A percentile compares a stretch with the other conserved stretches of the same genome.
phyloP scores from a whole-genome alignment of 1,140 invertebrate genomes.

The Drosophila quadrilineata region DNA sequence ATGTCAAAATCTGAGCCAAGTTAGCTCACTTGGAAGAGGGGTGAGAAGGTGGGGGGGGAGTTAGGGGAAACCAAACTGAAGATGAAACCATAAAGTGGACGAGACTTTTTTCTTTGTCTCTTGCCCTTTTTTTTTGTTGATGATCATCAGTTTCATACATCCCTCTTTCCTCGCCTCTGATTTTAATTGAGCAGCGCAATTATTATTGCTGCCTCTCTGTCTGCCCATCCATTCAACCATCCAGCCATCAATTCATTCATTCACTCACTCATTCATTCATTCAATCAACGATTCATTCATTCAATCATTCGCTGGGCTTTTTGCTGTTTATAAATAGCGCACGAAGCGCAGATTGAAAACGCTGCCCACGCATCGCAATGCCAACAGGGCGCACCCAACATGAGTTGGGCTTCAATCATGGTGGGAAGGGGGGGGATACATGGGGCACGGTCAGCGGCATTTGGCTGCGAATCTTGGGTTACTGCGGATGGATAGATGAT shows the following conservation, averaged over 20 bases:
- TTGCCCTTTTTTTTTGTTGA: not conserved
- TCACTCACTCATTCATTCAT: not conserved
- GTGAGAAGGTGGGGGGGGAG: not conserved
- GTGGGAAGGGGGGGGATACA: too few species aligned
- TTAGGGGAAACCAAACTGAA: not conserved
- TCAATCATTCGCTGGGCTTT: constrained; percentile 56
- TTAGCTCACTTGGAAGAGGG: not conserved
- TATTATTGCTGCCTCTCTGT: constrained; percentile 48
- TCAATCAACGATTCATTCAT: constrained; percentile 29
- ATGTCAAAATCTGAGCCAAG: constrained; percentile 42
- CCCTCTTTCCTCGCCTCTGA: constrained; percentile 15
- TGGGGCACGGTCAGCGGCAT: constrained; percentile 7
- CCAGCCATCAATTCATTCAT: constrained; percentile 7
- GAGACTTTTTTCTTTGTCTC: not conserved
- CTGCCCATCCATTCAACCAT: not conserved
- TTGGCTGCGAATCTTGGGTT: too few species aligned
- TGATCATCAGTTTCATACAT: constrained; percentile 7
- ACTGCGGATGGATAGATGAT: not conserved
- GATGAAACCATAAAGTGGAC: constrained; percentile 9
- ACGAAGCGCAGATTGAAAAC: constrained; percentile 61
- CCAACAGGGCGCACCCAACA: constrained; percentile 35
- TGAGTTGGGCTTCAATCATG: too few species aligned
- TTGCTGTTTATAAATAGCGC: constrained; percentile 69
- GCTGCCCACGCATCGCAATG: constrained; percentile 53
- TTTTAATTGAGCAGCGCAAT: constrained; percentile 78